Conservation (phyloP, 2,113 vertebrate genomes). For the Morone saxatilis region DNA sequence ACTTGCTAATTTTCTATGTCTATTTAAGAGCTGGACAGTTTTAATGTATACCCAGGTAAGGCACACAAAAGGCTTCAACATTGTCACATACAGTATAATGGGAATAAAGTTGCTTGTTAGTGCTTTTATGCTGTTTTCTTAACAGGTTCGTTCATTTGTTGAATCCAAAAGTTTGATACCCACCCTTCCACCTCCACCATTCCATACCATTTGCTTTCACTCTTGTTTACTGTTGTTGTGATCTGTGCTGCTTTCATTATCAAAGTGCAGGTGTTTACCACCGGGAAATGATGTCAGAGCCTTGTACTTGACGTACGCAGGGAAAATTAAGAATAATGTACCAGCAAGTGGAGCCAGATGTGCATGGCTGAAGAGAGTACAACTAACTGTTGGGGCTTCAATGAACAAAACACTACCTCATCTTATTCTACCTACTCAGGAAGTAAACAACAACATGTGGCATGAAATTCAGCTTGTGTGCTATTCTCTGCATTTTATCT, state of each 20-base stretch:
- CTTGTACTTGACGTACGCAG: slow-evolving; percentile 11
- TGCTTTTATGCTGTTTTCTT: slow-evolving; percentile 6
- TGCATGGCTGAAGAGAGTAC: background rate
- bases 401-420: background rate
- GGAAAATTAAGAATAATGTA: slow-evolving; percentile 35
- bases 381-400: background rate
- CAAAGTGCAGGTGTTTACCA: slow-evolving; percentile 44
- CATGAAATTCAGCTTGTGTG: background rate
- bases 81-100: background rate
- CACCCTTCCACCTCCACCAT: background rate
- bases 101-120: background rate
- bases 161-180: background rate
- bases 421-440: background rate
- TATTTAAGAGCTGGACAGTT: background rate
- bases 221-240: slow-evolving; percentile 40
- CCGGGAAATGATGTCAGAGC: slow-evolving; percentile 30
- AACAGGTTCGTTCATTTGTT: background rate
- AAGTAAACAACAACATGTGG: background rate
- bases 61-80: background rate
- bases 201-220: background rate
- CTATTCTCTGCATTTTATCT: background rate
- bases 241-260: slow-evolving; percentile 22
- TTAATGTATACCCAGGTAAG: background rate
- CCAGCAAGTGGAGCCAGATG: slow-evolving; percentile 25
- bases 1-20: background rate